Conservation (phyloP, 2,797 vertebrate species). For the Gorsachius magnificus region DNA sequence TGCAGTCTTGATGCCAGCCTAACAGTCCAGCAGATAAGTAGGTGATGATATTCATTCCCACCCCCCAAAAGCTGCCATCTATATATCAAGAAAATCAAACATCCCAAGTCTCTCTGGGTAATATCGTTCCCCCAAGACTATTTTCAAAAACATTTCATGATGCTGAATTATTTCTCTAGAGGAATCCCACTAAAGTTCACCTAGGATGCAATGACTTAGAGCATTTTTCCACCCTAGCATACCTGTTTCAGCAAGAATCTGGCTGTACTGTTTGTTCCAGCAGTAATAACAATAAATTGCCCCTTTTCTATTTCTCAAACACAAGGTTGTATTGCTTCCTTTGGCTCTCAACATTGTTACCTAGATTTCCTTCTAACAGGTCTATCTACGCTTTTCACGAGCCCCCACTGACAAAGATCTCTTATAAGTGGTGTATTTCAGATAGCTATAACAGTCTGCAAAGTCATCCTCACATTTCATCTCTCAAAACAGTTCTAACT, state of each 20-base stretch:
- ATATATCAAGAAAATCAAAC: not conserved
- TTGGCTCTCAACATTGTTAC: not conserved
- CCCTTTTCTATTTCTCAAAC: not conserved
- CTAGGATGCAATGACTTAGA: not conserved
- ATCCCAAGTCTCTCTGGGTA: not conserved
- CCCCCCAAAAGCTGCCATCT: not conserved
- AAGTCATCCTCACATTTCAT: not conserved
- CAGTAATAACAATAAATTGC: constrained; percentile 25
- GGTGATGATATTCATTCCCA: not conserved
- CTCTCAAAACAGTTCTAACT: not conserved
- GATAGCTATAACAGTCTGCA: not conserved
- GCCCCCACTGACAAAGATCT: not conserved
- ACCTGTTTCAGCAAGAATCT: not conserved
- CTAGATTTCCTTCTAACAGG: not conserved
- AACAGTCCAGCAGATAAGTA: not conserved
- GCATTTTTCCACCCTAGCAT: not conserved
- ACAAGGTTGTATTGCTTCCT: not conserved
- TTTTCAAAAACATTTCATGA: not conserved
- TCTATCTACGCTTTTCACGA: not conserved
- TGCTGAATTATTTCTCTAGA: not conserved
- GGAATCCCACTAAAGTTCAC: not conserved
- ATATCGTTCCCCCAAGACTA: not conserved
- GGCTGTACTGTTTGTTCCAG: constrained; percentile 9
- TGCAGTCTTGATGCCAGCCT: not conserved
- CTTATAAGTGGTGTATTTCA: not conserved